Evolutionary conservation across 2,113 vertebrate genomes (phyloP).

Genomic region (Zosterops hypoxanthus): DNA sequence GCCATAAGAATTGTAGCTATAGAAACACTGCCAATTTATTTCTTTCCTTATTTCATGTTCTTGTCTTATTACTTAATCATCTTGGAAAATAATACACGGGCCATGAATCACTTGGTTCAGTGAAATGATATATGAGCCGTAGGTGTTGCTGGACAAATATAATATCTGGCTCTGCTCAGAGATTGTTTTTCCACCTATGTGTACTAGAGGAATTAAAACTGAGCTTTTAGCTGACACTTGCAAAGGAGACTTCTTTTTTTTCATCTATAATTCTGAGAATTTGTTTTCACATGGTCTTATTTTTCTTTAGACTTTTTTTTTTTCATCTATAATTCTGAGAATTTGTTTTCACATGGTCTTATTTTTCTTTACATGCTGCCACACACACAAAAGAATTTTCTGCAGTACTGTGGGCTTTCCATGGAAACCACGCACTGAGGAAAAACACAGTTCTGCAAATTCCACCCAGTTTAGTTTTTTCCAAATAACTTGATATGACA

Average conservation of each 20-base stretch:
- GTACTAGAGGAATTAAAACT: background rate
- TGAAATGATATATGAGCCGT: background rate
- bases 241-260: background rate
- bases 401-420: background rate
- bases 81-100: background rate
- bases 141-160: background rate
- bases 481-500: conserved; percentile 4
- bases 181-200: background rate
- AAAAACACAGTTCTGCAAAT: conserved; percentile 7
- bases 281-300: background rate
- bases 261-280: background rate
- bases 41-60: background rate
- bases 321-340: too few relatives aligned
- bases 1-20: background rate
- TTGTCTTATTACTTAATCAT: background rate
- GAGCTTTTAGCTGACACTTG: background rate
- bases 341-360: background rate
- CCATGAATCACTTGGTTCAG: background rate
- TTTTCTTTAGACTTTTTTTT: too few relatives aligned
- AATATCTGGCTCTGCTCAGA: background rate
- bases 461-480: background rate
- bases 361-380: background rate
- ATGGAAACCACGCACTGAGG: background rate
- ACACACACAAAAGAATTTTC: background rate
- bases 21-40: background rate